These are phyloP conservation scores for Magallana ariakensis DNA, from an alignment of 1,140 invertebrate genomes.

Conservation along the genomic window DNA sequence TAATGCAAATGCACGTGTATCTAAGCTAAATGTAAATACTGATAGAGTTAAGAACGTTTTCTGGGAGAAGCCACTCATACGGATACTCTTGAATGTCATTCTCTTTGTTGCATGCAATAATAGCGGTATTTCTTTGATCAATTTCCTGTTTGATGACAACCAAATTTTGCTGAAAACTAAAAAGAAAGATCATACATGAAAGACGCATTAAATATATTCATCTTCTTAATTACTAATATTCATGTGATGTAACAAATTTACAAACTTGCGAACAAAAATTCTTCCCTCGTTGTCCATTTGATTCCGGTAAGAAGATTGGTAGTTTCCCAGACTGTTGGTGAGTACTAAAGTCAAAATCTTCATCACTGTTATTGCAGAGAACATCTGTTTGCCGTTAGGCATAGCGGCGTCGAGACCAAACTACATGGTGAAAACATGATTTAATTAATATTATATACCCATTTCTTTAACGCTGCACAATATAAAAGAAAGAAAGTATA, in stretches of 20 bases:
- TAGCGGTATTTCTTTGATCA: not conserved
- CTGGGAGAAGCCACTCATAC: not conserved
- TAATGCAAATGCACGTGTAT: no score
- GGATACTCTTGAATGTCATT: not conserved
- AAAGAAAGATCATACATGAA: no score
- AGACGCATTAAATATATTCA: no score
- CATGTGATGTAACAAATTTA: not conserved
- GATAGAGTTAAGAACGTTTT: not conserved
- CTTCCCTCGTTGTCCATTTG: not conserved
- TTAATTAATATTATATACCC: no score
- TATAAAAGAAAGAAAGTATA: no score
- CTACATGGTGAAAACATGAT: no score
- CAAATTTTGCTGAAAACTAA: no score
- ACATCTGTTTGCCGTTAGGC: not conserved
- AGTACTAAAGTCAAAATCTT: not conserved
- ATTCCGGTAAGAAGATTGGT: not conserved
- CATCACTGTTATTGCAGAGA: not conserved
- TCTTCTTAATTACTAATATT: no score
- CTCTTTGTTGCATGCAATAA: not conserved
- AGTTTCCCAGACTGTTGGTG: not conserved
- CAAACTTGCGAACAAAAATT: not conserved
- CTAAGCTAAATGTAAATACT: no score
- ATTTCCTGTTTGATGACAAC: not conserved
- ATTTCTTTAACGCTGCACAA: no score
- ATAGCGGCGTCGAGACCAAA: no score